phyloP scores from a whole-genome alignment of 2,888 invertebrate species.

The Pogonocherus hispidulus region DNA sequence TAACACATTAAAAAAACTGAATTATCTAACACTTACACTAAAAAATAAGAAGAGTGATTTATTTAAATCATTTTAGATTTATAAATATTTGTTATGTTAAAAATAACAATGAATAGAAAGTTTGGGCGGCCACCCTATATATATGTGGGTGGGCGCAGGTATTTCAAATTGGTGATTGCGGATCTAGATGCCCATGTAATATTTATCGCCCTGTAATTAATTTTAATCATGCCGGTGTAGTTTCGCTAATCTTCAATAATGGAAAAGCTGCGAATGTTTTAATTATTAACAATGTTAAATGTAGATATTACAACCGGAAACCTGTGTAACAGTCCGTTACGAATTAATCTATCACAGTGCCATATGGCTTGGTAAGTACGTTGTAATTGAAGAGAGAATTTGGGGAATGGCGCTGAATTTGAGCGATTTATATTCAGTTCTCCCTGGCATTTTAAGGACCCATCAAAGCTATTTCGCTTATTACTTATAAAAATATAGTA shows the following conservation, averaged over 20 bases:
- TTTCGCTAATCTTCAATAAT: constrained; percentile 16
- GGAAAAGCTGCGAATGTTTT: constrained; percentile 12
- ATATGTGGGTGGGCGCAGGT: neutral
- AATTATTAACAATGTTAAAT: constrained; percentile 15
- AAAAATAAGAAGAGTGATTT: too few species aligned
- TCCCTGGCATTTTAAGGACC: too few species aligned
- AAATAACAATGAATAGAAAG: too few species aligned
- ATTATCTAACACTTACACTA: too few species aligned
- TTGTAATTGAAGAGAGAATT: constrained; percentile 7
- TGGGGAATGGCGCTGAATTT: neutral
- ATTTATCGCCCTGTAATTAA: constrained; percentile 9
- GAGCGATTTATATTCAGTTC: too few species aligned
- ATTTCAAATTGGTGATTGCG: neutral
- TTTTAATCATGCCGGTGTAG: constrained; percentile 11
- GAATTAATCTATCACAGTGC: constrained; percentile 13
- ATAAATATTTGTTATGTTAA: too few species aligned
- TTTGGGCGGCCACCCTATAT: too few species aligned
- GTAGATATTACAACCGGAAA: constrained; percentile 4
- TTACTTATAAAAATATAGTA: too few species aligned
- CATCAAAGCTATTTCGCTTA: too few species aligned
- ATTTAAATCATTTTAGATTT: too few species aligned
- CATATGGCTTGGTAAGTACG: constrained; percentile 10
- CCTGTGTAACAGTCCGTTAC: constrained; percentile 5
- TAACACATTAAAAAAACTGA: too few species aligned
- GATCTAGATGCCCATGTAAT: neutral